Evolutionary conservation across 2,888 invertebrate genomes (phyloP).

Genomic region (Leptogaster cylindrica): DNA sequence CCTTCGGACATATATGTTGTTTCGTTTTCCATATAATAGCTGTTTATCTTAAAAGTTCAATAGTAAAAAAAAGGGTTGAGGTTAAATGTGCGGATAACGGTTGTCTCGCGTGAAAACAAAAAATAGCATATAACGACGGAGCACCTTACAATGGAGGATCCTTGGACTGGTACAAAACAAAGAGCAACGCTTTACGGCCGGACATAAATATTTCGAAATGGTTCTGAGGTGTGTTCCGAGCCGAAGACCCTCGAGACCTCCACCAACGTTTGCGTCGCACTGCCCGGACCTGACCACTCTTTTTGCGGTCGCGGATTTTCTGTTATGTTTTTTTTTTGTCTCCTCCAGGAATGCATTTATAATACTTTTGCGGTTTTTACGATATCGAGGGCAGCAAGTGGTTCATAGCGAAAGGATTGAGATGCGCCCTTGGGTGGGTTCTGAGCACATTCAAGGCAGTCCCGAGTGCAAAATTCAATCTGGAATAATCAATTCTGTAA

Average conservation of each 20-base stretch:
- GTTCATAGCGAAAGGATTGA: too few relatives aligned
- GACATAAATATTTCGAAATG: constrained; percentile 46
- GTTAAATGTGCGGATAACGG: constrained; percentile 47
- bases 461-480: too few relatives aligned
- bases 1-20: constrained; percentile 42
- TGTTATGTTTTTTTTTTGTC: neutral
- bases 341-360: constrained; percentile 8
- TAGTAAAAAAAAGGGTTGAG: constrained; percentile 46
- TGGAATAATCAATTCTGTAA: too few relatives aligned
- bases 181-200: constrained; percentile 41
- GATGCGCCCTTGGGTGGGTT: constrained; percentile 21
- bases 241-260: constrained; percentile 12
- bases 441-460: too few relatives aligned
- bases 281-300: neutral
- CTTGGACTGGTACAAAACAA: constrained; percentile 45
- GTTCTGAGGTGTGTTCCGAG: constrained; percentile 43
- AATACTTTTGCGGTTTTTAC: constrained; percentile 7
- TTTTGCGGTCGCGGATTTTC: neutral
- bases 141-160: constrained; percentile 41
- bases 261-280: constrained; percentile 2
- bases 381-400: constrained; percentile 9
- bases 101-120: constrained; percentile 45
- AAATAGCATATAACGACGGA: constrained; percentile 30
- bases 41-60: constrained; percentile 44
- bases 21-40: constrained; percentile 43